phyloP scores from a whole-genome alignment of 2,888 invertebrate species.

The Drosophila lacicola region DNA sequence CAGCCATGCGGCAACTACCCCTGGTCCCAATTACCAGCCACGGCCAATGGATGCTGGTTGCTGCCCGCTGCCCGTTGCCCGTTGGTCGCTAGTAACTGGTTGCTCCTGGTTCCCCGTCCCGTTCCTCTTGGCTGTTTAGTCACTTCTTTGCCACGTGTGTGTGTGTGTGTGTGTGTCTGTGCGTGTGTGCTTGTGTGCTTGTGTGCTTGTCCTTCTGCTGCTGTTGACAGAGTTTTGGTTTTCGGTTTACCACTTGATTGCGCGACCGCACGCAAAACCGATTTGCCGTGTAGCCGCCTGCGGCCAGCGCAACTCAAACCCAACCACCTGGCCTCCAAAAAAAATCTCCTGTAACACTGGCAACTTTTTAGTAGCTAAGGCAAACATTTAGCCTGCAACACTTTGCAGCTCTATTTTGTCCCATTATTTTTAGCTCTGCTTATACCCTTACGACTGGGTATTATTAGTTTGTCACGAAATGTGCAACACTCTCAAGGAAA shows the following conservation, averaged over 20 bases:
- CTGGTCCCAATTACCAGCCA: conserved; percentile 5
- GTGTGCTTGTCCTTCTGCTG: conserved; percentile 30
- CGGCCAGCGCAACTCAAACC: conserved; percentile 29
- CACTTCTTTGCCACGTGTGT: conserved; percentile 19
- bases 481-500: neutral
- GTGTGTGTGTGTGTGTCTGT: conserved; percentile 9
- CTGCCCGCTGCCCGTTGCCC: neutral
- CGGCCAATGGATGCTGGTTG: conserved; percentile 16
- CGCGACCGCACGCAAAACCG: conserved; percentile 70
- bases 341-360: conserved; percentile 6
- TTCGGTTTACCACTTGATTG: conserved; percentile 69
- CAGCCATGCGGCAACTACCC: neutral
- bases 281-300: conserved; percentile 63
- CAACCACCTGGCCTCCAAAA: conserved; percentile 15
- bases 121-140: conserved; percentile 17
- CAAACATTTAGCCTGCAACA: conserved; percentile 39
- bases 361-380: conserved; percentile 44
- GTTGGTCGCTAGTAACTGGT: conserved; percentile 4
- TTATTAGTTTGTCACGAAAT: neutral
- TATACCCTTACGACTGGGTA: neutral
- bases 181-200: conserved; percentile 1
- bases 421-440: neutral
- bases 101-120: conserved; percentile 2
- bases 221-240: conserved; percentile 62
- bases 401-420: conserved; percentile 16